A percentile compares a stretch with the other conserved stretches of the same genome.
Conservation (phyloP, 2,888 invertebrate genomes). For the Ferrisia virgata region DNA sequence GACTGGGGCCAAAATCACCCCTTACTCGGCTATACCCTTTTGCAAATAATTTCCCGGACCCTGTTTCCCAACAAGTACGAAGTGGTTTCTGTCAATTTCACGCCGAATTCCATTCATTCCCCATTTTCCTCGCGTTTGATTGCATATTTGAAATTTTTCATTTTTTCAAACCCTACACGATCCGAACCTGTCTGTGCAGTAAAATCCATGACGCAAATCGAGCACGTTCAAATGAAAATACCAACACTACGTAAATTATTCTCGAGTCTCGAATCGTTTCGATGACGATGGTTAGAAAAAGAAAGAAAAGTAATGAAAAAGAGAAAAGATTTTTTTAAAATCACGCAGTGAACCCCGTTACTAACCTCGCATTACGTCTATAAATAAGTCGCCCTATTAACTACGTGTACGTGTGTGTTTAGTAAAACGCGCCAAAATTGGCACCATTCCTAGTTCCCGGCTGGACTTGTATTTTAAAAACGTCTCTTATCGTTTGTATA, state of each 20-base stretch:
- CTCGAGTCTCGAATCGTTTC: background rate
- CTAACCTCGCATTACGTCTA: slow-evolving; percentile 41
- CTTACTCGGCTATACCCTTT: too few species aligned
- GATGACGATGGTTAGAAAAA: background rate
- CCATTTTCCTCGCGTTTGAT: too few species aligned
- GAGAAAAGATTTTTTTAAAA: background rate
- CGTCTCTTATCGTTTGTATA: background rate
- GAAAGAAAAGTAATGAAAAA: background rate
- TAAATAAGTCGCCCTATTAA: slow-evolving; percentile 40
- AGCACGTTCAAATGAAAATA: background rate
- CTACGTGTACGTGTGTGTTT: background rate
- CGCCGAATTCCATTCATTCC: too few species aligned
- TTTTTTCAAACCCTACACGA: too few species aligned
- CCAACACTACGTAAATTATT: background rate
- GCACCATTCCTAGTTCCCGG: slow-evolving; percentile 18
- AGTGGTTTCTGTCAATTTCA: too few species aligned
- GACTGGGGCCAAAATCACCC: too few species aligned
- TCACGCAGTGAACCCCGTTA: slow-evolving; percentile 31
- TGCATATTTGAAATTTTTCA: too few species aligned
- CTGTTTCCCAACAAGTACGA: too few species aligned
- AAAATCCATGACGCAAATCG: too few species aligned
- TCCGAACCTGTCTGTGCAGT: too few species aligned
- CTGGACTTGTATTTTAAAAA: slow-evolving; percentile 29
- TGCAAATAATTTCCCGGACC: too few species aligned
- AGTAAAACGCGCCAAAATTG: slow-evolving; percentile 26